These are phyloP conservation scores for Euura saliciscinereae DNA, from an alignment of 1,140 invertebrate genomes.

Conservation along the genomic window DNA sequence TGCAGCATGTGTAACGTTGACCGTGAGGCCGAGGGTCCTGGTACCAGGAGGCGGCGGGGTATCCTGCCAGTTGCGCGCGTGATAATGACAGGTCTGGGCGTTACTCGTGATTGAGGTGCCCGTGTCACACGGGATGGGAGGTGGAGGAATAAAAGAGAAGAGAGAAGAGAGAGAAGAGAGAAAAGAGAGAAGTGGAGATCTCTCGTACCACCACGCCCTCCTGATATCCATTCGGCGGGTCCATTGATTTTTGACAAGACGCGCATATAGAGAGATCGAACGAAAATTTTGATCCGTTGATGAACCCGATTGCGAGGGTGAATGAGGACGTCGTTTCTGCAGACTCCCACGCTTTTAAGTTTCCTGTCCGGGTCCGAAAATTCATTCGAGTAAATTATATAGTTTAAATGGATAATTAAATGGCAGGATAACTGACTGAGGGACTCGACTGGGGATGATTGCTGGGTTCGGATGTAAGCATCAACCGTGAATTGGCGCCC, in stretches of 20 bases:
- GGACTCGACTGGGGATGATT: constrained; percentile 60
- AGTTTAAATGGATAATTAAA: constrained; percentile 64
- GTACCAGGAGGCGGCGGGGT: constrained; percentile 23
- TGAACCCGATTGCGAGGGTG: constrained; percentile 17
- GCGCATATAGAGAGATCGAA: constrained; percentile 11
- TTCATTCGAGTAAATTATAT: constrained; percentile 55
- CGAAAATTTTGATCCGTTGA: neutral
- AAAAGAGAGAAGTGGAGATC: constrained; percentile 12
- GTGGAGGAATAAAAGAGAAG: neutral
- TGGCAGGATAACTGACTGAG: constrained; percentile 62
- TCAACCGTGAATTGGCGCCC: constrained; percentile 57
- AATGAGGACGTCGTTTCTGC: constrained; percentile 15
- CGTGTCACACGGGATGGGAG: constrained; percentile 42
- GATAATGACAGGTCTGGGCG: constrained; percentile 58
- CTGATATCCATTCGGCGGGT: neutral
- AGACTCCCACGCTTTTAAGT: constrained; percentile 7
- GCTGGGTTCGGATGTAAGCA: constrained; percentile 59
- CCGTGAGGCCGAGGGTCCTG: constrained; percentile 24
- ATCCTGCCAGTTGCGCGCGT: constrained; percentile 46
- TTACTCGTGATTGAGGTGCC: constrained; percentile 52
- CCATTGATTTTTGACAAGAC: neutral
- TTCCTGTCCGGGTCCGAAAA: constrained; percentile 31
- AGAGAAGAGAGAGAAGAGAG: constrained; percentile 16
- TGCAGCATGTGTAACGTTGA: constrained; percentile 30
- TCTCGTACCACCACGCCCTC: neutral